A percentile compares a stretch with the other conserved stretches of the same genome.
These are phyloP conservation scores for Blennius ocellaris DNA, from an alignment of 2,113 vertebrate genomes.

Conservation along the genomic window DNA sequence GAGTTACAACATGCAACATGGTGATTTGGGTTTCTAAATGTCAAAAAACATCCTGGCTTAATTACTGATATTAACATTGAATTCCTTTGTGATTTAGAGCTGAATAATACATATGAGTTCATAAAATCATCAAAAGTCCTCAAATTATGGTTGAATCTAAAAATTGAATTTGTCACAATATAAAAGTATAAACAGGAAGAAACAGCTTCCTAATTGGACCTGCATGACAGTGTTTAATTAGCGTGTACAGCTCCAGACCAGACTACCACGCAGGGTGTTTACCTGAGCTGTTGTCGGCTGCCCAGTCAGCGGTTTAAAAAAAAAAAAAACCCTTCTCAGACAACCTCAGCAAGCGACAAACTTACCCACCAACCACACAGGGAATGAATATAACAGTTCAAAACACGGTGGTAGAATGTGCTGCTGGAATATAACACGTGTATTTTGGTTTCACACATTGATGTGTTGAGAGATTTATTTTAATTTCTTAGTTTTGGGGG, in stretches of 20 bases:
- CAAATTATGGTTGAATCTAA: not conserved
- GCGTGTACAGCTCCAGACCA: constrained; percentile 52
- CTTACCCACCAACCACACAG: constrained; percentile 44
- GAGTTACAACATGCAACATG: constrained; percentile 13
- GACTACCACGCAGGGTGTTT: constrained; percentile 70
- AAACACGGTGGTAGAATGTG: constrained; percentile 34
- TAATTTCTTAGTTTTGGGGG: not conserved
- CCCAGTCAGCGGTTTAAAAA: constrained; percentile 60
- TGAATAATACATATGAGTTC: too few species aligned
- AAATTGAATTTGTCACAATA: constrained; percentile 4
- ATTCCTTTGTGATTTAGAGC: too few species aligned
- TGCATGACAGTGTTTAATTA: constrained; percentile 69
- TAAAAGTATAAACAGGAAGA: constrained; percentile 47
- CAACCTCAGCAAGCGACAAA: constrained; percentile 50
- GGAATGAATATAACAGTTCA: constrained; percentile 9
- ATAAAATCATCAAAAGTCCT: not conserved
- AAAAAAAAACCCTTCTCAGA: too few species aligned
- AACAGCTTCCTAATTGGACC: constrained; percentile 26
- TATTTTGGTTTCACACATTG: not conserved
- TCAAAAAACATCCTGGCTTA: constrained; percentile 23
- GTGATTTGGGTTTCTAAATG: constrained; percentile 19
- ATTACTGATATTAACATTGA: not conserved
- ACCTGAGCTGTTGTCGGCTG: constrained; percentile 62
- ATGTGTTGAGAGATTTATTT: not conserved
- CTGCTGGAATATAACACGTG: constrained; percentile 15